phyloP scores from a whole-genome alignment of 2,797 vertebrate genomes.

The Salmo trutta region DNA sequence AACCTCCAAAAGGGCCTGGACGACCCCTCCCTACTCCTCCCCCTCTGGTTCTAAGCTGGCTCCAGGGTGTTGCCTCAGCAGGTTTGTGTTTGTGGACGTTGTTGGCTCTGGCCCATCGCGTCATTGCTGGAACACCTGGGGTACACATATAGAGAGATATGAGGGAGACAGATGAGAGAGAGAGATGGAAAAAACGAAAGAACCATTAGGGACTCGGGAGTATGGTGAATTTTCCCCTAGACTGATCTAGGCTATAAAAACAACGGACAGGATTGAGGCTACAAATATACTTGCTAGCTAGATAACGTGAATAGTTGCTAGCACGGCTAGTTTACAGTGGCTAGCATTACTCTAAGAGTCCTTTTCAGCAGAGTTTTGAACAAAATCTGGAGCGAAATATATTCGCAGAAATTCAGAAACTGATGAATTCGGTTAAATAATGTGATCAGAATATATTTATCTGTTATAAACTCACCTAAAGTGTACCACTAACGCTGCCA shows the following conservation, averaged over 20 bases:
- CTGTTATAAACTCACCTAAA: neutral
- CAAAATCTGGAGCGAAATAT: neutral
- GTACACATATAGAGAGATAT: neutral
- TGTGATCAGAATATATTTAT: neutral
- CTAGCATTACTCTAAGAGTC: neutral
- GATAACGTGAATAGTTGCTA: neutral
- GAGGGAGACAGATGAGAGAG: neutral
- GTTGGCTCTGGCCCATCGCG: constrained; percentile 85
- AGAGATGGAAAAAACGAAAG: neutral
- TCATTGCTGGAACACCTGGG: constrained; percentile 71
- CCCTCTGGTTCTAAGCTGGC: constrained; percentile 64
- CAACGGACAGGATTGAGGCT: no score
- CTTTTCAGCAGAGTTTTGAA: neutral
- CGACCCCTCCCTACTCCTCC: neutral
- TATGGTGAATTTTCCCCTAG: no score
- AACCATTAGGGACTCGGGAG: neutral
- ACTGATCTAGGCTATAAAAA: no score
- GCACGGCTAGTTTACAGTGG: neutral
- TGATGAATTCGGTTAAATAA: neutral
- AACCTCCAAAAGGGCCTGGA: neutral
- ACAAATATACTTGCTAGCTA: no score
- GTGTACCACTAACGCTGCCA: neutral
- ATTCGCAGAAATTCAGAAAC: neutral
- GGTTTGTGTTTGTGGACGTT: constrained; percentile 75
- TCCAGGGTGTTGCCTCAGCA: constrained; percentile 86